Percentiles rank a stretch among this genome's conserved stretches.
Evolutionary conservation across 1,140 invertebrate species (phyloP).

Genomic region (Diachasmimorpha longicaudata): DNA sequence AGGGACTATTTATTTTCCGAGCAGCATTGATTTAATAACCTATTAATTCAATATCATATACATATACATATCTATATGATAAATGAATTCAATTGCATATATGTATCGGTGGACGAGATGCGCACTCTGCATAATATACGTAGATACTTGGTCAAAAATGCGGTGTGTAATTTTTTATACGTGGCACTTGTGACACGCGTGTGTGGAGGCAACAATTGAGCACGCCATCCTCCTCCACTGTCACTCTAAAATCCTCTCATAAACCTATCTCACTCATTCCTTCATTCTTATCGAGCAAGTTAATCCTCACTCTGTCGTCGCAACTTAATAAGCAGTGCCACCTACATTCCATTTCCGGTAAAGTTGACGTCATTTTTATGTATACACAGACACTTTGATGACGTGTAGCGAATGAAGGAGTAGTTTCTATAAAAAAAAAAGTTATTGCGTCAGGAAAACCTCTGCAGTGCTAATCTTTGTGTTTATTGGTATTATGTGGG

Average conservation of each 20-base stretch:
- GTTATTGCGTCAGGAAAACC: no score
- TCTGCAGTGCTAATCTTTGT: no score
- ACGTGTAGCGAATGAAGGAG: conserved; percentile 6
- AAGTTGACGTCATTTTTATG: conserved; percentile 56
- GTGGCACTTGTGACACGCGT: conserved; percentile 53
- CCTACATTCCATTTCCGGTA: conserved; percentile 64
- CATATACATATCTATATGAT: no score
- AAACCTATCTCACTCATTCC: conserved; percentile 25
- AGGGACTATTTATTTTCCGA: neutral
- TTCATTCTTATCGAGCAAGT: conserved; percentile 8
- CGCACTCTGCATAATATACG: neutral
- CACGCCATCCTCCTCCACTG: conserved; percentile 41
- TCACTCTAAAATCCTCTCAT: conserved; percentile 26
- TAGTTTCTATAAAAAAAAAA: neutral
- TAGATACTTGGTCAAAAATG: conserved; percentile 1
- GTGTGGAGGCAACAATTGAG: conserved; percentile 61
- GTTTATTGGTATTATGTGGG: no score
- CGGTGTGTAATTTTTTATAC: conserved; percentile 17
- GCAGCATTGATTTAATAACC: conserved; percentile 61
- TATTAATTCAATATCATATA: no score
- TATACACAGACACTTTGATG: conserved; percentile 45
- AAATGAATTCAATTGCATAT: neutral
- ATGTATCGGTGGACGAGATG: neutral
- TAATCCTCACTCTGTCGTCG: conserved; percentile 25
- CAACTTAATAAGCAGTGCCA: conserved; percentile 62